Base-by-base conservation (phyloP, 2,888 invertebrate species). In the Prosopocoilus inquinatus region DNA sequence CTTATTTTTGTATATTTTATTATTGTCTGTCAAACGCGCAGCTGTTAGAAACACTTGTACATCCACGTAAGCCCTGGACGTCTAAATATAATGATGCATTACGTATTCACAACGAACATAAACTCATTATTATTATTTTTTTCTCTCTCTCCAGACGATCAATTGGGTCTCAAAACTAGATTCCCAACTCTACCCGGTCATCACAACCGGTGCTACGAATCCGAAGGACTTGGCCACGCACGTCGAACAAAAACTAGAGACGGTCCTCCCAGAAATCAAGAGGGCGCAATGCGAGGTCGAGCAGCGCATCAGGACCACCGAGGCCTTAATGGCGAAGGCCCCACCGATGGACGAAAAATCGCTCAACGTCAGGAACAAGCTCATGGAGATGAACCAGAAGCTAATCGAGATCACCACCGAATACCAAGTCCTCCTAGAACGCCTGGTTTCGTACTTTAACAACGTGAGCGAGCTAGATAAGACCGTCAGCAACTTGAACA, bases 141-240 rank as follows among this genome's bases (percentile, higher is more conserved):
- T 61, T 55, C n/a, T n/a, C n/a, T n/a, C n/a, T 60, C 70, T 75
- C 13, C 67, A 87, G 87, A 85, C 84, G 15, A 80, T 87, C 61
- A 82, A 82, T 63, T 84, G 84, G 81, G 84, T 85, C 64, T 82
- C 85, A 2, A 84, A 86, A 74, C 79, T 89, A 67, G 87, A 89
- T 70, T 82, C 83, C 46, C 87, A 89, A 68, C 77, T 91, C 55
- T 91, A 90, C 80, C 90, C 91, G 15, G 82, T 89, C 46, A 84
- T 91, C 62, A 86, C 84, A 46, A 82, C 84, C 11, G 79, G 82
- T 56, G 81, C 86, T 2, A 80, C 81, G 43, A 81, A 82, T 62
- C 82, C 87, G 9, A 78, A 77, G 59, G 81, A 81, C 45, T 77
- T 88, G 60, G 75, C 82, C 34, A 71, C 76, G 32, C 82, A 82